phyloP scores from a whole-genome alignment of 2,888 invertebrate genomes.

The Odontothrips loti region DNA sequence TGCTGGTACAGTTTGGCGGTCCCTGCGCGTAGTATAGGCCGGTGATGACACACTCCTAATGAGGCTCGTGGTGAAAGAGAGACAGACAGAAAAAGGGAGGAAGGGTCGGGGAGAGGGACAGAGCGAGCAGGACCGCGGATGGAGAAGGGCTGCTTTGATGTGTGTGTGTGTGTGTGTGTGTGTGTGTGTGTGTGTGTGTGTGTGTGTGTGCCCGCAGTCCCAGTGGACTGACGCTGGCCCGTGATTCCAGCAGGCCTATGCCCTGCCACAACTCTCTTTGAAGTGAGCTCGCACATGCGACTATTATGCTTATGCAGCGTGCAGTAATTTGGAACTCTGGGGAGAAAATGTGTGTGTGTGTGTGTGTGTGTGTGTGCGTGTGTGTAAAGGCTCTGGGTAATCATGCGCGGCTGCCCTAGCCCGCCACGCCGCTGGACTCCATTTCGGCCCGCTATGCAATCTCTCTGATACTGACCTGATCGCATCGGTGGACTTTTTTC shows the following conservation, averaged over 20 bases:
- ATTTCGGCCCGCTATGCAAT: too few species aligned
- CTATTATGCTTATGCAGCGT: conserved; percentile 7
- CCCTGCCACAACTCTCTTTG: conserved; percentile 17
- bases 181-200: too few species aligned
- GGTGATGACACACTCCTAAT: neutral
- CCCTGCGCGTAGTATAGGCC: neutral
- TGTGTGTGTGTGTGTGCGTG: too few species aligned
- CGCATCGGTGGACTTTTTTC: too few species aligned
- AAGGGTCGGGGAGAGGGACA: neutral
- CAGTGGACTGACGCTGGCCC: neutral
- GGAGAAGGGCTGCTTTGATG: neutral
- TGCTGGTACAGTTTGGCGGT: neutral
- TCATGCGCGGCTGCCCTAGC: neutral
- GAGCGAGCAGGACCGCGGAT: neutral
- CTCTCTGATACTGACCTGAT: too few species aligned
- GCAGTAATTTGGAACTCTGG: neutral
- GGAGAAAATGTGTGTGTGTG: too few species aligned
- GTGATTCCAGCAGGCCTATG: neutral
- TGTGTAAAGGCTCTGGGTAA: neutral
- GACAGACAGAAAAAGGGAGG: neutral
- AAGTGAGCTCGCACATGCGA: neutral
- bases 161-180: neutral
- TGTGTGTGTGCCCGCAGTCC: neutral
- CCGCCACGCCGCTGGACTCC: neutral
- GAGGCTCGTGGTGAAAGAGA: neutral